Evolutionary conservation across 2,888 invertebrate species (phyloP).

Genomic region (Phalera bucephala): DNA sequence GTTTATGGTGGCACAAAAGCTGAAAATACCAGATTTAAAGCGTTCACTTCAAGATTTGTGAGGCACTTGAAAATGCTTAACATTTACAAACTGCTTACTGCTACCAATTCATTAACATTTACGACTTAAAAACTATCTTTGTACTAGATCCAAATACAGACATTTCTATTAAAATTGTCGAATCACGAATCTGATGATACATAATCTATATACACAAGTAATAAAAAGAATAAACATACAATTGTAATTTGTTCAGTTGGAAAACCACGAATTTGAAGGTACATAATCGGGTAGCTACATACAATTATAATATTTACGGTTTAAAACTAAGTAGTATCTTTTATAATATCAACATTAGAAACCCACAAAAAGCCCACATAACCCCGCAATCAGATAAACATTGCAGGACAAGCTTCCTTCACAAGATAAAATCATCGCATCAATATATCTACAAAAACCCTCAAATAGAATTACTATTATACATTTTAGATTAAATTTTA

Average conservation of each 20-base stretch:
- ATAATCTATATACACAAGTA: no score
- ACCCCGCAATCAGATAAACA: neutral
- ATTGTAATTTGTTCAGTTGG: no score
- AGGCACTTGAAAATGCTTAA: constrained; percentile 26
- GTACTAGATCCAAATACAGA: no score
- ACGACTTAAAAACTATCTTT: no score
- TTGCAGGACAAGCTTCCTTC: constrained; percentile 1
- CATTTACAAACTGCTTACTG: constrained; percentile 18
- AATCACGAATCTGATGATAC: no score
- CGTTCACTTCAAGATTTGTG: constrained; percentile 46
- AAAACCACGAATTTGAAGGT: no score
- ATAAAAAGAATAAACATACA: no score
- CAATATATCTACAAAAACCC: neutral
- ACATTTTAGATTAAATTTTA: constrained; percentile 42
- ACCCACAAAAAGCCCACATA: neutral
- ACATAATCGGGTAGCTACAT: no score
- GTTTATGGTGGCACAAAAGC: constrained; percentile 55
- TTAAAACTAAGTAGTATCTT: no score
- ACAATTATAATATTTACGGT: no score
- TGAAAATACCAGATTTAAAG: constrained; percentile 52
- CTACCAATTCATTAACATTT: constrained; percentile 1
- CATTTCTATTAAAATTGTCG: no score
- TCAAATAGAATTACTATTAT: constrained; percentile 17
- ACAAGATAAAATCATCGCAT: neutral
- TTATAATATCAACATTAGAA: no score